Base-by-base conservation (phyloP, 2,113 vertebrate genomes). In the Oreochromis spilurus region DNA sequence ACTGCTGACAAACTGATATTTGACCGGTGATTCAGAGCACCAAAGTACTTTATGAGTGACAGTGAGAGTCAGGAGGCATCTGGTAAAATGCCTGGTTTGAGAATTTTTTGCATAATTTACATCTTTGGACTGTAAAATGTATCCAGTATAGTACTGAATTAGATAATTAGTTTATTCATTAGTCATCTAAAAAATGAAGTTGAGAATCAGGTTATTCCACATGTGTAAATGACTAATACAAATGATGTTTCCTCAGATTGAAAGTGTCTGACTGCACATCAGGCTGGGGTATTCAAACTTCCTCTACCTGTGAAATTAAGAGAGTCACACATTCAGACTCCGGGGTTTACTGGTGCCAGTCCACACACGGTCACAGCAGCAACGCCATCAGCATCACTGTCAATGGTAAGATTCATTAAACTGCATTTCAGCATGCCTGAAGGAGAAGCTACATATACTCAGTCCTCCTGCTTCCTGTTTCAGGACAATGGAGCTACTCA, bases 191-290 rank as follows among this genome's bases (percentile, higher is more conserved):
- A 4, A 70, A 70, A 1, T 45, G 21, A 72, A 43, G 5, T 0
- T 36, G 4, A 36, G 38, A 26, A 0, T 45, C 21, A 45, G 14
- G 8, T 72, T 16, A 0, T 6, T 70, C 40, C 40, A 10, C 21
- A 72, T 45, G 14, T 75, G 67, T 29, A 48, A 75, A 29, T 0
- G 14, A 75, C 3, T 29, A 31, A 70, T 0, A 0, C 21, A 24
- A 50, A 29, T 4, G 0, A 29, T 75, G 6, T 50, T 29, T 75
- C 43, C 53, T 29, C 43, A 75, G 70, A 17, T 19, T 31, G 6
- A 10, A 75, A 48, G 14, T 75, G 70, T 75, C 70, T 31, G 43
- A 19, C 70, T 75, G 70, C 70, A 12, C 24, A 10, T 75, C 70
- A 12, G 70, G 43, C 24, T 75, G 70, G 70, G 70, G 70, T 0